A percentile compares a stretch with the other conserved stretches of the same genome.
These are phyloP conservation scores for Dreissena rostriformis DNA, from an alignment of 1,140 invertebrate genomes.

Conservation along the genomic window DNA sequence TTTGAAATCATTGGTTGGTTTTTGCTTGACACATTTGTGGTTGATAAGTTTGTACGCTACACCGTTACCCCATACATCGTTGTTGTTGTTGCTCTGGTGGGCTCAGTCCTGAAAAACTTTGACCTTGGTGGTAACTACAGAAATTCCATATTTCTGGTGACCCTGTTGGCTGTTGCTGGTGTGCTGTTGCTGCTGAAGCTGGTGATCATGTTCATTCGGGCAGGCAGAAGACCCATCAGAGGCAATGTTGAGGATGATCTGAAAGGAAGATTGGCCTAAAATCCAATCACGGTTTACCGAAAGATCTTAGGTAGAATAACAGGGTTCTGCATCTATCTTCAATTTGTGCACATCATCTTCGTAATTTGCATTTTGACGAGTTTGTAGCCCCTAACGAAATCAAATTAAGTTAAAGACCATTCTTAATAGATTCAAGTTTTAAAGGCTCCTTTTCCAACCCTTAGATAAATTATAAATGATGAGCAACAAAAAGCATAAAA, in stretches of 20 bases:
- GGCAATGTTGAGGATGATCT: constrained; percentile 5
- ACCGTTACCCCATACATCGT: constrained; percentile 63
- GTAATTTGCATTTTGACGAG: no score
- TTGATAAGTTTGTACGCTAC: constrained; percentile 66
- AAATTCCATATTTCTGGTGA: constrained; percentile 52
- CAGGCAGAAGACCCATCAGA: constrained; percentile 30
- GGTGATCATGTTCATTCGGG: constrained; percentile 38
- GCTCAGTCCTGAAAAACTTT: constrained; percentile 51
- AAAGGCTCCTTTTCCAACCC: no score
- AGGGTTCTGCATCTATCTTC: no score
- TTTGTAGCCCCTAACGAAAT: no score
- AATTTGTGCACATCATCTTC: no score
- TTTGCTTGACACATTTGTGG: constrained; percentile 62
- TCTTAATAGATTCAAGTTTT: no score
- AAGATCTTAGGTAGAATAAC: no score
- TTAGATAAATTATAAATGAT: no score
- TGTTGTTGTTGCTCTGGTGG: constrained; percentile 60
- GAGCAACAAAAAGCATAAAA: no score
- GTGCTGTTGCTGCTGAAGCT: constrained; percentile 45
- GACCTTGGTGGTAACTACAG: constrained; percentile 18
- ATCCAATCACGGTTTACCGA: no score
- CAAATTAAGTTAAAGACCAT: no score
- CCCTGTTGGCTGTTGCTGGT: constrained; percentile 37
- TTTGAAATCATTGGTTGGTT: constrained; percentile 65
- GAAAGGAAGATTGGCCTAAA: constrained; percentile 50